Evolutionary conservation across 2,113 vertebrate species (phyloP).

Genomic region (Panthera tigris): DNA sequence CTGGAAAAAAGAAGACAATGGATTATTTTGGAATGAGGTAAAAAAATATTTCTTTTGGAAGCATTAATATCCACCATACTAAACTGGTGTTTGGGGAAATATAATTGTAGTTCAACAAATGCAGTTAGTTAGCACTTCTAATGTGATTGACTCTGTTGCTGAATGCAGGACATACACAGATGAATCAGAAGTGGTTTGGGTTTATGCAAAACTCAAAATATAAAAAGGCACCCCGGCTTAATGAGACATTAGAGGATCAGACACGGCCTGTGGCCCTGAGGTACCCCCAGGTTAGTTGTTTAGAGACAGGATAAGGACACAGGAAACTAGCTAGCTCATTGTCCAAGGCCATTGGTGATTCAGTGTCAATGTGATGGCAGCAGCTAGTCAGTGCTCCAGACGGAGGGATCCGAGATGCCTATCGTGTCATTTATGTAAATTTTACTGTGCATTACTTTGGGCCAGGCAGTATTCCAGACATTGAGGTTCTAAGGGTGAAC

Average conservation of each 20-base stretch:
- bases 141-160: not conserved
- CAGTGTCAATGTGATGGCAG: not conserved
- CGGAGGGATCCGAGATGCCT: not conserved
- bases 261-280: not conserved
- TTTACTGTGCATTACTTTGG: not conserved
- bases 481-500: not conserved
- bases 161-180: not conserved
- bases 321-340: not conserved
- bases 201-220: not conserved
- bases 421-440: not conserved
- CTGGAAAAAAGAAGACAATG: not conserved
- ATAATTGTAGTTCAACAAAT: not conserved
- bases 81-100: not conserved
- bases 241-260: not conserved
- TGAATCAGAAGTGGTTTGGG: not conserved
- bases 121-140: not conserved
- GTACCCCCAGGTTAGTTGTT: not conserved
- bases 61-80: not conserved
- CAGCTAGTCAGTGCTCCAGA: not conserved
- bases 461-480: not conserved
- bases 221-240: not conserved
- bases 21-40: slow-evolving; percentile 4
- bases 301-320: not conserved
- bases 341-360: not conserved
- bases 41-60: not conserved